Evolutionary conservation across 2,797 vertebrate genomes (phyloP), one percentile per base, ranked within the genome.

Genomic region (Bovichtus diacanthus): DNA sequence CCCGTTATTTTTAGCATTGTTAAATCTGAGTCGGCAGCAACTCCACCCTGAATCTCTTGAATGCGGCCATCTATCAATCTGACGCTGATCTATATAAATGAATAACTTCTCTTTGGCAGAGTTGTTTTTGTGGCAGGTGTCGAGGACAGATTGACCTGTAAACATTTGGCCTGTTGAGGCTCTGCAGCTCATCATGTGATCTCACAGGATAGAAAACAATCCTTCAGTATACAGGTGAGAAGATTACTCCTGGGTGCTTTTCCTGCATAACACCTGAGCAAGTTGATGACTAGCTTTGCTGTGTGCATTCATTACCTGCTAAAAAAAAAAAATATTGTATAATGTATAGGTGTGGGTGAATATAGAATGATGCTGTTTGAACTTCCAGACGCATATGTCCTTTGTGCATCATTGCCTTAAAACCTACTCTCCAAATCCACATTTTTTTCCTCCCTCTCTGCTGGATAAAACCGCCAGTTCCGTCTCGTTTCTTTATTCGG

Each of bases 401-500:
- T 78, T 78, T 70, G 59, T 51, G 29, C 61, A 81, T 77, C 58
- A 65, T 29, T 61, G 44, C 70, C 27, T 63, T 63, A 55, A 77
- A 73, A 23, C 41, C 34, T 25, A 6, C 58, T 38, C 62, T 78
- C 47, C 58, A 76, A 78, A 81, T 80, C 65, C 68, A 61, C 62
- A 74, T 72, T 72, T 67, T 34, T 62, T 19, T 19, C 76, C 63
- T 67, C 50, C 49, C 34, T 53, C 67, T 62, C 61, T 50, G 73
- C 54, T 29, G 66, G 58, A 76, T 81, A 69, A 84, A 80, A 78
- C 80, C 25, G 1, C 70, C 51, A 21, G 55, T 74, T 85, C 81
- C 61, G 50, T 80, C 73, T 75, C n/a, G 38, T 71, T 80, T 80
- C 85, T 88, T 88, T 89, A 82, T 85, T 87, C 78, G 27, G 82